Evolutionary conservation across 2,888 invertebrate genomes (phyloP).

Genomic region (Pemphredon lugubris): DNA sequence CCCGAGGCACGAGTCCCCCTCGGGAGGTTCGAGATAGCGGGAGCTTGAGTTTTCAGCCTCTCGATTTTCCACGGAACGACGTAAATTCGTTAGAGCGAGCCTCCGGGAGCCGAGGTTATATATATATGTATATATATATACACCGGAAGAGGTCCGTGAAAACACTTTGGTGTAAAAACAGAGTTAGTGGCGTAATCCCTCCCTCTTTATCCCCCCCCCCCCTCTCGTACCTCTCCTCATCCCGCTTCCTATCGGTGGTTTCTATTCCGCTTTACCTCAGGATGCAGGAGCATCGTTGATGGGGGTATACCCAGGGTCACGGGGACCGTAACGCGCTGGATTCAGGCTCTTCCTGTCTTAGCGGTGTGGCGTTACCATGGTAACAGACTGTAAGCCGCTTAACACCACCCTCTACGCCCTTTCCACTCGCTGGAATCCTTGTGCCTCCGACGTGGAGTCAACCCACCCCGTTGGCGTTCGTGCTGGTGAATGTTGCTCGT

Average conservation of each 20-base stretch:
- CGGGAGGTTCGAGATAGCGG: neutral
- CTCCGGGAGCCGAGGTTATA: slow-evolving; percentile 12
- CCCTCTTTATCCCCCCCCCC: slow-evolving; percentile 31
- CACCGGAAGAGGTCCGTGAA: slow-evolving; percentile 60
- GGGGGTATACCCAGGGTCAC: slow-evolving; percentile 37
- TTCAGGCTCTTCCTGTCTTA: slow-evolving; percentile 73
- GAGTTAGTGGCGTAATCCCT: slow-evolving; percentile 75
- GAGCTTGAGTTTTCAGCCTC: slow-evolving; percentile 14
- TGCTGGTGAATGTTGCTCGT: slow-evolving; percentile 54
- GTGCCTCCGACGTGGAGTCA: slow-evolving; percentile 65
- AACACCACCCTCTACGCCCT: slow-evolving; percentile 72
- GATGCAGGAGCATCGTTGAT: slow-evolving; percentile 56
- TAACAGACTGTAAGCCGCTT: slow-evolving; percentile 80
- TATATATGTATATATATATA: no score
- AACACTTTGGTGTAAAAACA: slow-evolving; percentile 74
- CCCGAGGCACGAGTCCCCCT: neutral
- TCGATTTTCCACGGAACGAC: slow-evolving; percentile 15
- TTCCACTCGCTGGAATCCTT: slow-evolving; percentile 59
- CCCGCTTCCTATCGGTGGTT: neutral
- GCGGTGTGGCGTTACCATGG: slow-evolving; percentile 78
- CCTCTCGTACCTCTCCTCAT: slow-evolving; percentile 1
- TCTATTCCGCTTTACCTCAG: neutral
- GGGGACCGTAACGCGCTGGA: slow-evolving; percentile 61
- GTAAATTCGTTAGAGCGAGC: slow-evolving; percentile 34
- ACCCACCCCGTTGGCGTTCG: slow-evolving; percentile 47